Conservation (phyloP, 2,797 vertebrate species). For the Xenopus petersii region DNA sequence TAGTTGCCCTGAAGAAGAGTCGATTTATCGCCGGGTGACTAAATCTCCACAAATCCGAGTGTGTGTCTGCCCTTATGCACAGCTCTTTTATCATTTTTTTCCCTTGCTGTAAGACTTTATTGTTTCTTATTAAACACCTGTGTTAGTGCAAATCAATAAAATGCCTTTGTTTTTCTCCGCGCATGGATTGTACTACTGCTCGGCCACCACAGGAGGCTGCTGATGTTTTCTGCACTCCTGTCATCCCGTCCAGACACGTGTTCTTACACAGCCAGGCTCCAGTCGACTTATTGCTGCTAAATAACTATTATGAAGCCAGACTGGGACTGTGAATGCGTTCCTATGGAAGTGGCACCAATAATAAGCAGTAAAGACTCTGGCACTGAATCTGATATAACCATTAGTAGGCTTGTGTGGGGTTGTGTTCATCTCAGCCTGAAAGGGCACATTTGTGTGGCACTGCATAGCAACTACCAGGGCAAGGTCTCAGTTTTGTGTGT, state of each 20-base stretch:
- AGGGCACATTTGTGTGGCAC: background rate
- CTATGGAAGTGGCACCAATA: conserved; percentile 35
- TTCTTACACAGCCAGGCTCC: conserved; percentile 11
- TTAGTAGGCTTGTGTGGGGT: background rate
- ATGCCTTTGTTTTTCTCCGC: too few relatives aligned
- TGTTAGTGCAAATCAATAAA: too few relatives aligned
- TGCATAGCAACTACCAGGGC: background rate
- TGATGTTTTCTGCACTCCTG: conserved; percentile 13
- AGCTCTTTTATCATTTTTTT: too few relatives aligned
- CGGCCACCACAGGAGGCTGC: conserved; percentile 34
- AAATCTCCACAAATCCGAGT: too few relatives aligned
- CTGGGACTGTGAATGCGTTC: conserved; percentile 26
- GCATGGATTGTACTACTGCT: conserved; percentile 2
- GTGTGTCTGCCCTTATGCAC: too few relatives aligned
- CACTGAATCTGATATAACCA: conserved; percentile 27
- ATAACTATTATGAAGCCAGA: conserved; percentile 31
- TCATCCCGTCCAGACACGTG: background rate
- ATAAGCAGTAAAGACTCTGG: conserved; percentile 23
- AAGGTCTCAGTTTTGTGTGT: too few relatives aligned
- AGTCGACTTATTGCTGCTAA: conserved; percentile 32
- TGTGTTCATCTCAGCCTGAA: background rate
- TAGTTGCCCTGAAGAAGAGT: too few relatives aligned
- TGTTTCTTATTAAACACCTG: too few relatives aligned
- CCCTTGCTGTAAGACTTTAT: too few relatives aligned
- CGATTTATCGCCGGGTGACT: too few relatives aligned